Evolutionary conservation across 2,797 vertebrate species (phyloP), one percentile per base, ranked within the genome.

Genomic region (Galaxias olidus): DNA sequence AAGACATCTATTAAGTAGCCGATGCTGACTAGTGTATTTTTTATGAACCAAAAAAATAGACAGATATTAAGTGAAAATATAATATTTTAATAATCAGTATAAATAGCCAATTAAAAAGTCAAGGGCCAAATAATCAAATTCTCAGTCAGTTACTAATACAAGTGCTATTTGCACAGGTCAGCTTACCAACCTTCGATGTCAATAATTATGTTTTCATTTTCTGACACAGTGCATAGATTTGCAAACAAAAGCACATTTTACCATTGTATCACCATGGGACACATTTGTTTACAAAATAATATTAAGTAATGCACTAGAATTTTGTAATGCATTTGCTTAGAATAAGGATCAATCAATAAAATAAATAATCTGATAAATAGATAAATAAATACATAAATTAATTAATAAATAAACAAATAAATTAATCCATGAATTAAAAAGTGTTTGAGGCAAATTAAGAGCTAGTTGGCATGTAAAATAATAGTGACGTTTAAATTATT

Each of bases 361-460:
- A 83, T 86, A 77, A 75, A 82, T 73, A 43, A 77, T 76, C 56
- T 80, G 73, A 66, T 70, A 74, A 81, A 87, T 79, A 85, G 83
- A 87, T 87, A 84, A n/a, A 58, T 71, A 50, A 79, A 82, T 84
- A 78, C 76, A 69, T 80, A 61, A 47, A 46, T 47, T 10, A 59
- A 59, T 20, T 48, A 83, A 80, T 85, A 83, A 81, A 86, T 83
- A 78, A 20, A 52, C 55, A 85, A 74, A 76, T 69, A 67, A 40
- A 61, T 73, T 40, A 72, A 76, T 71, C 42, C 15, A 64, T 10
- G 4, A 66, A 73, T 66, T 74, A 65, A 43, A 10, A 71, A 65
- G 61, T 10, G 10, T 75, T 69, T 70, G 48, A 80, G 74, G 71
- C 76, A 76, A 78, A 76, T 74, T 70, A 84, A 86, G 75, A 80